These are phyloP conservation scores for Hestina assimilis DNA, from an alignment of 1,140 invertebrate species.

Conservation along the genomic window DNA sequence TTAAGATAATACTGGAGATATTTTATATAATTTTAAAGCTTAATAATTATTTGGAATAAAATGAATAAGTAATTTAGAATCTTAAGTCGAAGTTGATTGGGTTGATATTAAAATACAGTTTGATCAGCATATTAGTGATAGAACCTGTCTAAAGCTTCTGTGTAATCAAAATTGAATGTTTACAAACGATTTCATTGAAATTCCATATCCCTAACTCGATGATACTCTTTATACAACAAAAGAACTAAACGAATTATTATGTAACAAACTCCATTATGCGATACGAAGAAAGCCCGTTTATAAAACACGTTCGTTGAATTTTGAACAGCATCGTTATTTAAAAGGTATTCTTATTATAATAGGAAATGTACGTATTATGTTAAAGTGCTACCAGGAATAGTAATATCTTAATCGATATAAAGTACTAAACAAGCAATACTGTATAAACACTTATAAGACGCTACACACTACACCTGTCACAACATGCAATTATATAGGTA, in stretches of 20 bases:
- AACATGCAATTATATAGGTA: too few species aligned
- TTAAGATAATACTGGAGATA: too few species aligned
- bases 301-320: conserved; percentile 8
- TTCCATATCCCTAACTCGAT: not conserved
- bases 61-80: too few species aligned
- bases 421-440: too few species aligned
- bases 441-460: too few species aligned
- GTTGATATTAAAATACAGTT: too few species aligned
- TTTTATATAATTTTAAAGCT: too few species aligned
- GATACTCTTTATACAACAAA: not conserved
- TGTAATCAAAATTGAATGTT: not conserved
- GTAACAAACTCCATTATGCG: conserved; percentile 5
- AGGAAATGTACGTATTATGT: conserved; percentile 7
- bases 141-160: not conserved
- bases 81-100: too few species aligned
- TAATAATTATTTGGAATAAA: too few species aligned
- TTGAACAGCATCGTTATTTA: conserved; percentile 6
- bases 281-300: conserved; percentile 15
- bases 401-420: not conserved
- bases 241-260: conserved; percentile 3
- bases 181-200: not conserved
- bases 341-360: conserved; percentile 5
- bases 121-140: not conserved
- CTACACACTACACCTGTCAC: too few species aligned
- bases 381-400: not conserved